Percentiles rank a stretch among this genome's conserved stretches.
phyloP scores from a whole-genome alignment of 2,888 invertebrate genomes.

The Neelides folsomi region DNA sequence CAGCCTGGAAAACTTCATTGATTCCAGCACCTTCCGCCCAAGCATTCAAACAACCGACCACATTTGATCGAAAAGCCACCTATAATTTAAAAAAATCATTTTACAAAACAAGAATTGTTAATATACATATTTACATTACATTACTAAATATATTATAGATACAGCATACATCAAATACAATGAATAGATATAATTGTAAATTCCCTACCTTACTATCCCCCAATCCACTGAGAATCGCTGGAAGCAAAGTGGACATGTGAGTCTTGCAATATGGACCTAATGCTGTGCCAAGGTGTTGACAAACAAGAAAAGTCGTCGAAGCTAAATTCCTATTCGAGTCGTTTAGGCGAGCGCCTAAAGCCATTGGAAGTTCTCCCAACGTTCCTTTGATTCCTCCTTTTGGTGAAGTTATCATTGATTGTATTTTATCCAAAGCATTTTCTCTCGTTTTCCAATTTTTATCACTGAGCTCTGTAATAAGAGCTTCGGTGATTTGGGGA shows the following conservation, averaged over 20 bases:
- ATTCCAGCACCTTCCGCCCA: conserved; percentile 73
- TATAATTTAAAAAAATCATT: conserved; percentile 41
- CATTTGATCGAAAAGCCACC: conserved; percentile 65
- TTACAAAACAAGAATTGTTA: neutral
- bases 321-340: conserved; percentile 90
- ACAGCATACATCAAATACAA: neutral
- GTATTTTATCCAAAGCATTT: conserved; percentile 60
- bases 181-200: neutral
- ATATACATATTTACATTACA: neutral
- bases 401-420: conserved; percentile 56
- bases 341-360: conserved; percentile 58
- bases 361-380: conserved; percentile 71
- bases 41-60: conserved; percentile 66
- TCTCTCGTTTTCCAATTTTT: conserved; percentile 75
- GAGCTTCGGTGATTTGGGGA: conserved; percentile 62
- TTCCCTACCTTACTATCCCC: conserved; percentile 54
- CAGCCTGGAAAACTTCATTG: conserved; percentile 70
- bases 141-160: neutral
- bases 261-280: conserved; percentile 69
- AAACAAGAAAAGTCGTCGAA: conserved; percentile 66
- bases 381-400: conserved; percentile 62
- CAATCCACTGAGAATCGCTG: conserved; percentile 57
- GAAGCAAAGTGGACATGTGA: conserved; percentile 67
- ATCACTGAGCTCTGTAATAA: conserved; percentile 67
- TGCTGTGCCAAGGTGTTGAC: conserved; percentile 63